Base-by-base conservation (phyloP, 1,140 invertebrate species). In the Panagrolaimus sp. region DNA sequence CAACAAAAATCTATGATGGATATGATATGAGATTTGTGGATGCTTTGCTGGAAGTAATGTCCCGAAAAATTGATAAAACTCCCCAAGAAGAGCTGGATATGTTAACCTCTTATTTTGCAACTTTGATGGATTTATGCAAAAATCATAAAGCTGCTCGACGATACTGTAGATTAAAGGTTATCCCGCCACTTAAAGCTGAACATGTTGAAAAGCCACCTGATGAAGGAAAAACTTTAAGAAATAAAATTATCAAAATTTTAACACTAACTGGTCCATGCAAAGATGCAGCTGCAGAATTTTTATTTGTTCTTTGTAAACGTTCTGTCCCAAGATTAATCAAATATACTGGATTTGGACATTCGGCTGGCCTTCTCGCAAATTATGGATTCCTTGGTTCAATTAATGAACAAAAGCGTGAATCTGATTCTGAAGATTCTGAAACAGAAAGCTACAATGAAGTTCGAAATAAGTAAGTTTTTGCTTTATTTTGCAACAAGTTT, bases 331-430 rank as follows among this genome's bases (percentile, higher is more conserved):
- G 94, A 48, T 90, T 98, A 88, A 90, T 98, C 55, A 98, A 98
- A 84, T 98, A 98, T 83, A 96, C 93, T 6, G 96, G 96, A 5
- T 99, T 96, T 84, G 96, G 96, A 1, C 98, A 99, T 86, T 93
- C 94, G 43, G 95, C 96, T 17, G 96, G 96, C 0, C 88, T 98
- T 73, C 89, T 99, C 72, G 94, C 96, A 2, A 90, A 92, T 71
- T 88, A 91, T 73, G 95, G 95, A 26, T 85, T 98, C 15, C 86
- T 98, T 75, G 81, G 79, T 45, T 87, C 88, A n/a, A 88, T 82
- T 12, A 76, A 71, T 44, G 14, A 64, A 21, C 62, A 65, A 26
- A 73, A 70, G 44, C 71, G 62, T 12, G 66, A 32, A 43, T 82
- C 76, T 45, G 81, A 81, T 65, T 72, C 69, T 63, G 80, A 81